Evolutionary conservation across 1,140 invertebrate genomes (phyloP), one percentile per base, ranked within the genome.

Genomic region (Pseudoatta argentina): DNA sequence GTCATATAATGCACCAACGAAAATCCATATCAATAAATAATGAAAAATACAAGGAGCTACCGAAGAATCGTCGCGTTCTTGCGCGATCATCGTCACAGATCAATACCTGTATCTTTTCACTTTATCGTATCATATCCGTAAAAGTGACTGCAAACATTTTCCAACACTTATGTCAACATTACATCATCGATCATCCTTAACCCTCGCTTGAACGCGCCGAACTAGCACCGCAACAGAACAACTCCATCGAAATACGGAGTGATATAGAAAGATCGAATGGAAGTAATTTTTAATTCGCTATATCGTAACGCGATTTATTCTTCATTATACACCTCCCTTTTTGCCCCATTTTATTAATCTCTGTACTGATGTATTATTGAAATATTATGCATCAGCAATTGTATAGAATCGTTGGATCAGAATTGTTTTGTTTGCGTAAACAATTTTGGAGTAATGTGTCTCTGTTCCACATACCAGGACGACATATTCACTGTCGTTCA

Each of bases 111-210:
- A 59, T 82, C 66, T 72, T 73, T 83, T 83, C 69, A 51, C 39
- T 63, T 73, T 48, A 24, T 48, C 67, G 18, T 82, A 78, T 77
- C 81, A 53, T 77, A 63, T 85, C 71, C 82, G 44, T 27, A 76
- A 85, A 85, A 85, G 72, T 55, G 18, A 44, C 27, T 39, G 82
- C 73, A 78, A 85, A 85, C 73, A 85, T 85, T 64, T 75, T 66
- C 51, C 48, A 48, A 66, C 59, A 8, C 48, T 83, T n/a, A 27
- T 61, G 73, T 85, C 82, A 64, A 85, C 73, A 85, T 85, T 85
- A 53, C 59, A 27, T 85, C 82, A 77, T 78, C 73, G 73, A 66
- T 85, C 63, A 85, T 53, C 73, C 39, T 39, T 78, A 64, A 57
- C 73, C 39, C 61, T 10, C 10, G 7, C 72, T 85, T n/a, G 18